Base-by-base conservation (phyloP, 2,888 invertebrate species). In the Eudemis profundana region DNA sequence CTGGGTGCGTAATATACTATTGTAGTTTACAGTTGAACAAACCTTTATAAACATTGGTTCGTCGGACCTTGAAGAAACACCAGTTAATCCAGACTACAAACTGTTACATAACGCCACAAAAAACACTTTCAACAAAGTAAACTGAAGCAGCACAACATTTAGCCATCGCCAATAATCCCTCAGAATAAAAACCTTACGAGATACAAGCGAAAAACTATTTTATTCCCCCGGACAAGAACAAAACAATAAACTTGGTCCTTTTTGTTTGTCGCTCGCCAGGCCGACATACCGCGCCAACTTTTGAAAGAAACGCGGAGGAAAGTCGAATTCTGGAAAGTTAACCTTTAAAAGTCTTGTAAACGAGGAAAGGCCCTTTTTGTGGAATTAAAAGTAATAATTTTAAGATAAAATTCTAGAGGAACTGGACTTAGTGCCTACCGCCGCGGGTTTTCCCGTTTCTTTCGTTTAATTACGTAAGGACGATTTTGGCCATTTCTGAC, bases 171-270 rank as follows among this genome's bases (percentile, higher is more conserved):
- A 42, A 64, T 57, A 64, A 51, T 38, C 12, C 51, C 27, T 44
- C 33, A 36, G 40, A 33, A 50, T n/a, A 63, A 54, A 38, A 65
- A 12, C 56, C n/a, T 21, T 4, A 27, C 19, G 46, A 46, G 42
- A 57, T 29, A 59, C 46, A 53, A 61, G 38, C n/a, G 36, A 51
- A 29, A 59, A 65, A 65, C 65, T 65, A 65, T 65, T 65, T 60
- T 51, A 19, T 44, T 46, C 12, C 44, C 14, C 33, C 14, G 21
- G 54, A 50, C 64, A 46, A 46, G 46, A 51, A 65, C 14, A 59
- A 59, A 65, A 53, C 59, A 56, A 63, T 63, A 65, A 60, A 65
- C 46, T 65, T 40, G 8, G 51, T 60, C 47, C 60, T 53, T 65
- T 60, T 50, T 53, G 46, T 53, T 63, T 40, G 47, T 56, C 61